Evolutionary conservation across 2,888 invertebrate genomes (phyloP), one percentile per base, ranked within the genome.

Genomic region (Heliconius charithonia): DNA sequence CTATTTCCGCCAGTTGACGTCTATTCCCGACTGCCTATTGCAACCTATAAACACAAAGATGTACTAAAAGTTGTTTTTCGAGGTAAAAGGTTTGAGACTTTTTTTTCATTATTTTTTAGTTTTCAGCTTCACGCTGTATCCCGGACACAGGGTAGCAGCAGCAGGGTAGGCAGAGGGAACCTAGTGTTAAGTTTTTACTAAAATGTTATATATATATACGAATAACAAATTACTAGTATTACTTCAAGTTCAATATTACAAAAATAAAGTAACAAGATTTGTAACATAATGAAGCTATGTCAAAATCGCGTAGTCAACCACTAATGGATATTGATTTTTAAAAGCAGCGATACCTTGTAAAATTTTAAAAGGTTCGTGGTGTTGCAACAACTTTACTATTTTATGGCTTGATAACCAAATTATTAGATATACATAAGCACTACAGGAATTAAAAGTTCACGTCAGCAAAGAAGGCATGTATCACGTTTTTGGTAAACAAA

Each of bases 1-100:
- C 75, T 41, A 56, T 29, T 62, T 67, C 67, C 63, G 71, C 67
- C 56, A 63, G 62, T 78, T 66, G 62, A 72, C 45, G 66, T 67
- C 41, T 69, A 78, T 71, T 75, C 56, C 67, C 29, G 41, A 75
- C 73, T 74, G 67, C 25, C 51, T 75, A 78, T 67, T 78, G 25
- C 66, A 73, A 66, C 72, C 59, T 45, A 70, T 41, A 56, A 67
- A 75, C 51, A 75, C 75, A 75, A 29, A 25, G 32, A 45, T 59
- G 13, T 75, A 29, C 51, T 27, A 32, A 75, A 51, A 19, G 27
- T 45, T 19, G 9, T 6, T 75, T 75, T 45, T 29, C 22, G 22
- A n/a, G 7, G 7, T 37, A 62, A 25, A 4, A 62, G n/a, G n/a
- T 19, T 29, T 13, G 12, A 72, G 10, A 56, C 2, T 6, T 12